Conservation (phyloP, 2,797 vertebrate species). For the Neomorphus geoffroyi region DNA sequence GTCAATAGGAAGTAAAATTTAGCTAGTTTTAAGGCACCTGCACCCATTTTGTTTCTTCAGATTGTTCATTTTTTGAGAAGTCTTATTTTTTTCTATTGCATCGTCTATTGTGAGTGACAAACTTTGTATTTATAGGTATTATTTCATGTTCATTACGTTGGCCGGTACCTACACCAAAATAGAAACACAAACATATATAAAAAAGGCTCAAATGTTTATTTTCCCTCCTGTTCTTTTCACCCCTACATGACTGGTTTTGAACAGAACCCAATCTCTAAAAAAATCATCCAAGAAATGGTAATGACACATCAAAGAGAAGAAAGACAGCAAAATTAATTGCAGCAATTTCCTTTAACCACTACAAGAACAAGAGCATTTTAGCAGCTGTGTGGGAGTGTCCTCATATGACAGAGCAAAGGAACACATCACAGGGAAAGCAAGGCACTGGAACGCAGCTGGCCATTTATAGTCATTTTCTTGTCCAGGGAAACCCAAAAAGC, state of each 20-base stretch:
- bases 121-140: background rate
- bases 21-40: conserved; percentile 72
- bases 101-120: background rate
- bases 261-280: conserved; percentile 44
- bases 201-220: background rate
- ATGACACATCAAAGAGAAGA: conserved; percentile 72
- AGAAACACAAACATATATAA: background rate
- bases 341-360: conserved; percentile 72
- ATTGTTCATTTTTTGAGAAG: conserved; percentile 35
- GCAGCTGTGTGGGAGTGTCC: conserved; percentile 70
- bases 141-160: background rate
- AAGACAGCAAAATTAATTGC: conserved; percentile 74
- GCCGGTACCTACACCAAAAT: background rate
- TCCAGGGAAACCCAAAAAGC: conserved; percentile 24
- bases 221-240: background rate
- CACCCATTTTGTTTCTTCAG: conserved; percentile 61
- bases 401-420: conserved; percentile 57
- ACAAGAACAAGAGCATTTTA: conserved; percentile 55
- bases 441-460: conserved; percentile 47
- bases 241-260: conserved; percentile 53
- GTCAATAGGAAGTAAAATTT: conserved; percentile 70
- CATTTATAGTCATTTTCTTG: conserved; percentile 59
- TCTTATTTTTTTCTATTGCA: conserved; percentile 8
- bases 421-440: conserved; percentile 52
- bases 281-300: conserved; percentile 51